Base-by-base conservation (phyloP, 2,113 vertebrate species). In the Pelecanus crispus region DNA sequence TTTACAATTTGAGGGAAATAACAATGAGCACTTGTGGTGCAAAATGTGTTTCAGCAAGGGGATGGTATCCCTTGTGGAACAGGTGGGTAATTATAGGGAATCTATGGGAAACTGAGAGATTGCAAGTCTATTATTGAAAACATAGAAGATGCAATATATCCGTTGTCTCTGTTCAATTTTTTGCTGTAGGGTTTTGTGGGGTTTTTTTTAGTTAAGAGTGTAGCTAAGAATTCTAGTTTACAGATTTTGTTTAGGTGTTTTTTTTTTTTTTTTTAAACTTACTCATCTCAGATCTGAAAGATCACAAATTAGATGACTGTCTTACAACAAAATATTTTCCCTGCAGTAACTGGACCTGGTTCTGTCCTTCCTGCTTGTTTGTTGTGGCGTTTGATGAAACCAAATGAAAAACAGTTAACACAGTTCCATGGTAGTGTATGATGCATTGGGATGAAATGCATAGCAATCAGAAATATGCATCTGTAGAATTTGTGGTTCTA, bases 291-390 rank as follows among this genome's bases (percentile, higher is more conserved):
- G n/a, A 50, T 66, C 11, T 74, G 61, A 61, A 82, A 61, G 11
- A 52, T 42, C 29, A 63, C 18, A 53, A 38, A 32, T 53, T 16
- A 88, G 9, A 47, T 29, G 2, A 36, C n/a, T n/a, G 13, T 67
- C 31, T 34, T 47, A 17, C 2, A 17, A 62, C n/a, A 52, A 70
- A 56, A 12, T 8, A 31, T 15, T 71, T 89, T 80, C 8, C 13
- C 20, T 71, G 0, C 0, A 0, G 17, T 55, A 49, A 25, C 53
- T 18, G 16, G 38, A 34, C 18, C 34, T 72, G 16, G 17, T 53
- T 86, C 53, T 72, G 28, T 89, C 75, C 56, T 79, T 80, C 10
- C 25, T 63, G 56, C 31, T 40, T 75, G 12, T 38, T 71, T 79
- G 12, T 17, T 71, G 16, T 34, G 32, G 8, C 17, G 7, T 58